phyloP scores from a whole-genome alignment of 2,113 vertebrate genomes.

The Speoplatyrhinus poulsoni region DNA sequence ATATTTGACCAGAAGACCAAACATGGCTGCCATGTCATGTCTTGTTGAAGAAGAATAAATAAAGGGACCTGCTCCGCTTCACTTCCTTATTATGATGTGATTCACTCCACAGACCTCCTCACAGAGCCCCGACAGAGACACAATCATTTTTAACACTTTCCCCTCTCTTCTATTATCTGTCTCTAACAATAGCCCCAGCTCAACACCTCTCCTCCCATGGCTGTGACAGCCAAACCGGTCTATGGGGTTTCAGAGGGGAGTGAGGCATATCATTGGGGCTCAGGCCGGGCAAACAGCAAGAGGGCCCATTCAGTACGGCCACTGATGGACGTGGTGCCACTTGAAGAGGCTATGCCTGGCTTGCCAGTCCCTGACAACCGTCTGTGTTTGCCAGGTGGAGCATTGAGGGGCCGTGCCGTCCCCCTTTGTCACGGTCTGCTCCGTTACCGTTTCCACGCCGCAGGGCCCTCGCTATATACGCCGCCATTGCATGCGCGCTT shows the following conservation, averaged over 20 bases:
- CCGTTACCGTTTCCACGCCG: conserved; percentile 66
- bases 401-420: conserved; percentile 79
- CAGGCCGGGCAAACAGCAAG: conserved; percentile 75
- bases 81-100: conserved; percentile 82
- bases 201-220: conserved; percentile 69
- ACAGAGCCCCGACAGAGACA: conserved; percentile 76
- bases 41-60: conserved; percentile 68
- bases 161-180: conserved; percentile 70
- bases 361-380: conserved; percentile 89
- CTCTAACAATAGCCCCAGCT: conserved; percentile 68
- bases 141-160: conserved; percentile 77
- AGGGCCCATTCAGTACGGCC: conserved; percentile 78
- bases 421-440: conserved; percentile 74
- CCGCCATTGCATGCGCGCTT: conserved; percentile 62
- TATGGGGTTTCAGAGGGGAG: conserved; percentile 76
- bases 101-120: conserved; percentile 74
- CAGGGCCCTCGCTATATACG: conserved; percentile 68
- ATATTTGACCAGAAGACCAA: conserved; percentile 67
- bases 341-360: conserved; percentile 90
- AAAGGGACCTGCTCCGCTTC: conserved; percentile 63
- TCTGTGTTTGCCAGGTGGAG: conserved; percentile 84
- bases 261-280: conserved; percentile 84
- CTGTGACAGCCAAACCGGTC: conserved; percentile 73
- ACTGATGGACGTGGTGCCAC: conserved; percentile 82
- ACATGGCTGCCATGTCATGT: conserved; percentile 64